A percentile compares a stretch with the other conserved stretches of the same genome.
Evolutionary conservation across 2,797 vertebrate genomes (phyloP).

Genomic region (Apodemus agrarius): DNA sequence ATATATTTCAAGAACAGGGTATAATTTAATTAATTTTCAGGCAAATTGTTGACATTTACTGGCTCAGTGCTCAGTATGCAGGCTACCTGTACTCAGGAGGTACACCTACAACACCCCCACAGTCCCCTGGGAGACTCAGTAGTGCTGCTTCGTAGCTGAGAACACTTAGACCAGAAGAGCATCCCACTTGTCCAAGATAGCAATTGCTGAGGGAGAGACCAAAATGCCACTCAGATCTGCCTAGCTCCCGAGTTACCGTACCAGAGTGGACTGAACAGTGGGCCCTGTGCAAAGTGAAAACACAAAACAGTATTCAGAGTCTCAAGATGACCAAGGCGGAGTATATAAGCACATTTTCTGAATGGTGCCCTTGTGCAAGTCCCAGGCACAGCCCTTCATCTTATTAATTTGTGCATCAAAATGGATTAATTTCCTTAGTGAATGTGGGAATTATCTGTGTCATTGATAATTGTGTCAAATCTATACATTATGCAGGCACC

Average conservation of each 20-base stretch:
- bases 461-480: neutral
- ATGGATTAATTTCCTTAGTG: neutral
- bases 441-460: neutral
- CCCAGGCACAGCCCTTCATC: rapidly evolving
- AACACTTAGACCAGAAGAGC: neutral
- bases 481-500: neutral
- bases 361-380: neutral
- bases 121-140: too few species aligned
- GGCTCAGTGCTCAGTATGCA: neutral
- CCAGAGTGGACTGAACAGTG: neutral
- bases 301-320: neutral
- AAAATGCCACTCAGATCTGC: neutral
- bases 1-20: neutral
- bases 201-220: too few species aligned
- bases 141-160: neutral
- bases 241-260: neutral
- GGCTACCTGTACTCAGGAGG: rapidly evolving
- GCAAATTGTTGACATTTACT: neutral
- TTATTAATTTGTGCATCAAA: too few species aligned
- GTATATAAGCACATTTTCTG: neutral
- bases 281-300: neutral
- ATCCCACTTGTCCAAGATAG: neutral
- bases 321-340: neutral
- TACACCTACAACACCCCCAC: neutral
- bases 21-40: neutral